phyloP scores from a whole-genome alignment of 2,888 invertebrate genomes.

The Epirrita christyi region DNA sequence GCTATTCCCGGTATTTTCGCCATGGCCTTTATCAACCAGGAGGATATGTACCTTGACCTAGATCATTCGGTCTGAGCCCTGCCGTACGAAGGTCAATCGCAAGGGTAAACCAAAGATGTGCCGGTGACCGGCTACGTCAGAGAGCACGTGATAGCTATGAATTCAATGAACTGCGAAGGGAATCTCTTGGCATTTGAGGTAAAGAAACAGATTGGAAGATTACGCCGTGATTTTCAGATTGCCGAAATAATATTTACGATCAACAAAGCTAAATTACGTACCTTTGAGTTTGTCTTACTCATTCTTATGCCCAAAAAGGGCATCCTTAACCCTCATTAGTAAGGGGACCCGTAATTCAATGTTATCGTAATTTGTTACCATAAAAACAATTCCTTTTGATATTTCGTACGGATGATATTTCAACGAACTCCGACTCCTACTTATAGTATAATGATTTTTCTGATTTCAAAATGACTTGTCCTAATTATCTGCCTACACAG shows the following conservation, averaged over 20 bases:
- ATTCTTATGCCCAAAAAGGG: slow-evolving; percentile 10
- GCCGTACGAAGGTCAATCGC: slow-evolving; percentile 16
- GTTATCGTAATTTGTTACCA: slow-evolving; percentile 6
- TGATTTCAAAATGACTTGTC: background rate
- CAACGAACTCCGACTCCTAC: too few relatives aligned
- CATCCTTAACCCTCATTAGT: too few relatives aligned
- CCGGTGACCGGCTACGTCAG: slow-evolving; percentile 15
- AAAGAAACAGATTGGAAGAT: background rate
- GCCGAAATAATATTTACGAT: background rate
- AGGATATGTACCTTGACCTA: slow-evolving; percentile 1
- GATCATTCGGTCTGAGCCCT: slow-evolving; percentile 3
- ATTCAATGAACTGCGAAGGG: slow-evolving; percentile 7
- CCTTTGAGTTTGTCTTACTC: background rate
- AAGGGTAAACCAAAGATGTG: slow-evolving; percentile 16
- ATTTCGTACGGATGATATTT: slow-evolving; percentile 3
- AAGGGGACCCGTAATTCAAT: slow-evolving; percentile 14
- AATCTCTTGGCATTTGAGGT: slow-evolving; percentile 1
- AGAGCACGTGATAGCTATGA: background rate
- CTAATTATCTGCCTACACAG: background rate
- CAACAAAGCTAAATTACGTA: background rate
- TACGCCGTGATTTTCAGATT: too few relatives aligned
- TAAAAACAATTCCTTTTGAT: slow-evolving; percentile 7
- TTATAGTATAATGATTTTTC: too few relatives aligned
- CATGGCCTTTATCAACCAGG: background rate
- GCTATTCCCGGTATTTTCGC: slow-evolving; percentile 7